Conservation (phyloP, 2,888 invertebrate species). For the Elysia crispata region DNA sequence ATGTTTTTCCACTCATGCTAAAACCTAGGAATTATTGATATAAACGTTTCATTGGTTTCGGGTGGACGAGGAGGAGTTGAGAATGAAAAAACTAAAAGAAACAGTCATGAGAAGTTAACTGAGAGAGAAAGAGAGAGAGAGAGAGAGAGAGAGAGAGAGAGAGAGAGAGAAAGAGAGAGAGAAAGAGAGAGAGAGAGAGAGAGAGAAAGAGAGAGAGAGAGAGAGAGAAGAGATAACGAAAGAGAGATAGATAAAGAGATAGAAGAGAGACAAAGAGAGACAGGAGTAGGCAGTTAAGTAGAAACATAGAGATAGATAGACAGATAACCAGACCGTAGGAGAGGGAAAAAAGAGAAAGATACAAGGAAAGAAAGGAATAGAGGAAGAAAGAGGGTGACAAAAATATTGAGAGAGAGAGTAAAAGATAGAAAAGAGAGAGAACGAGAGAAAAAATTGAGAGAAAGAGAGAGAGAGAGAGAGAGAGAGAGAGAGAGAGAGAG, state of each 20-base stretch:
- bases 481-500: too few species aligned
- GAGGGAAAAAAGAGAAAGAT: too few species aligned
- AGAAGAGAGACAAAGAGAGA: conserved; percentile 17
- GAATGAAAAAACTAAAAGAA: too few species aligned
- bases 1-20: not conserved
- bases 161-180: conserved; percentile 16
- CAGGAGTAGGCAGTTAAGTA: not conserved
- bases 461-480: not conserved
- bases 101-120: too few species aligned
- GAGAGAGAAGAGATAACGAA: not conserved
- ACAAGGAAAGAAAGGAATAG: too few species aligned
- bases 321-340: too few species aligned
- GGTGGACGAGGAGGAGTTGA: too few species aligned
- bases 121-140: not conserved
- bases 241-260: too few species aligned
- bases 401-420: too few species aligned
- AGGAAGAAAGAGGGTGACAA: not conserved
- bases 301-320: not conserved
- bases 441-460: not conserved
- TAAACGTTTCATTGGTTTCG: too few species aligned
- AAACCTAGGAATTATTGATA: too few species aligned
- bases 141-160: not conserved
- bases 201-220: too few species aligned
- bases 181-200: not conserved
- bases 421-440: not conserved